phyloP scores from a whole-genome alignment of 2,113 vertebrate species.

The Vombatus ursinus region DNA sequence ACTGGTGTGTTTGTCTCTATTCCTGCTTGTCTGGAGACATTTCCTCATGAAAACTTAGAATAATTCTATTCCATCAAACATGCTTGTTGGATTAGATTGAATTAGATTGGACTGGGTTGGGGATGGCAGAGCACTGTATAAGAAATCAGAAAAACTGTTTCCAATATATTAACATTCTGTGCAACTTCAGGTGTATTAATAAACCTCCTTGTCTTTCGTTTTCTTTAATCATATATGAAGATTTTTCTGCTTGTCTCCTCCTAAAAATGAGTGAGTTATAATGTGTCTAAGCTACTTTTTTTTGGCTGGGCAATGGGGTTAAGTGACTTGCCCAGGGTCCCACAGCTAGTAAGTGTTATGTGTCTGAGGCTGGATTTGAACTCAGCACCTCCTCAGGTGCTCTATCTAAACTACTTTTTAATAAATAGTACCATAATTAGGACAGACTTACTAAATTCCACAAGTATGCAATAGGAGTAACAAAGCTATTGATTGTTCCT shows the following conservation, averaged over 20 bases:
- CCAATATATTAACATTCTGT: neutral
- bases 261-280: neutral
- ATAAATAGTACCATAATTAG: neutral
- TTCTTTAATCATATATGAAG: neutral
- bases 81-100: neutral
- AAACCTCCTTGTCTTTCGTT: neutral
- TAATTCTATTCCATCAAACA: neutral
- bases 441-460: neutral
- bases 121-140: neutral
- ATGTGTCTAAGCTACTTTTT: neutral
- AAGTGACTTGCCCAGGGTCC: too few species aligned
- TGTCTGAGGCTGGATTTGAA: too few species aligned
- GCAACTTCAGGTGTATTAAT: neutral
- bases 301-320: too few species aligned
- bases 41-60: neutral
- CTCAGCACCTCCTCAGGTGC: too few species aligned
- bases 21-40: neutral
- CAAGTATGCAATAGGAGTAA: neutral
- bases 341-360: too few species aligned
- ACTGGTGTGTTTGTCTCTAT: neutral
- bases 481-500: neutral
- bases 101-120: neutral
- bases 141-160: too few species aligned
- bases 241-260: conserved; percentile 13
- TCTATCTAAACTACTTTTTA: neutral